phyloP scores from a whole-genome alignment of 2,797 vertebrate genomes.

The Odontamblyopus lacepedii region DNA sequence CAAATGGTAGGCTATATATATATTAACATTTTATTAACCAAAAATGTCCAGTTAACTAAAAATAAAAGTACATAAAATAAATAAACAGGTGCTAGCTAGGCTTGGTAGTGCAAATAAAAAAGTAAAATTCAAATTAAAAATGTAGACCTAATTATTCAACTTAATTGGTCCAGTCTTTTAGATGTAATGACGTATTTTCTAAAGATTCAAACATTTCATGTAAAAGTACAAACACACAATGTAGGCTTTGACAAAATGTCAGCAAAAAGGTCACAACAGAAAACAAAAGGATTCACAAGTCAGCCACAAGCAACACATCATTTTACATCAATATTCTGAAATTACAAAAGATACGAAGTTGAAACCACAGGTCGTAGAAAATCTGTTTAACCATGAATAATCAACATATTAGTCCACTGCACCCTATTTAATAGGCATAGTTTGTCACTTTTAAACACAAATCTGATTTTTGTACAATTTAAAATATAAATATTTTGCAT shows the following conservation, averaged over 20 bases:
- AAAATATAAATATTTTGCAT: not conserved
- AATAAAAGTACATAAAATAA: not conserved
- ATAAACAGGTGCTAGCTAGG: constrained; percentile 20
- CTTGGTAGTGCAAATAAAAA: not conserved
- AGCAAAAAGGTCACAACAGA: not conserved
- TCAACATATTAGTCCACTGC: not conserved
- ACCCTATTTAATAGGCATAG: not conserved
- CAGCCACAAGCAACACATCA: not conserved
- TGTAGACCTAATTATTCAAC: constrained; percentile 9
- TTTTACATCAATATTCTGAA: not conserved
- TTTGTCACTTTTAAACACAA: not conserved
- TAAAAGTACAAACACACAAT: constrained; percentile 33
- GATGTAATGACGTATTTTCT: not conserved
- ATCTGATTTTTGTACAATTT: not conserved
- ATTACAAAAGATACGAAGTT: not conserved
- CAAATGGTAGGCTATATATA: not conserved
- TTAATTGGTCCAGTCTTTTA: constrained; percentile 37
- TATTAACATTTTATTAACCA: constrained; percentile 43
- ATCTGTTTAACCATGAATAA: not conserved
- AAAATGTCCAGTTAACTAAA: constrained; percentile 1
- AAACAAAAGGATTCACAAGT: too few relatives aligned
- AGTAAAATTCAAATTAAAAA: not conserved
- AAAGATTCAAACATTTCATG: constrained; percentile 20
- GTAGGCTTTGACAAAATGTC: constrained; percentile 25
- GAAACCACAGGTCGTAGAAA: not conserved